phyloP scores from a whole-genome alignment of 2,113 vertebrate species.

The Brevimyrus niger region DNA sequence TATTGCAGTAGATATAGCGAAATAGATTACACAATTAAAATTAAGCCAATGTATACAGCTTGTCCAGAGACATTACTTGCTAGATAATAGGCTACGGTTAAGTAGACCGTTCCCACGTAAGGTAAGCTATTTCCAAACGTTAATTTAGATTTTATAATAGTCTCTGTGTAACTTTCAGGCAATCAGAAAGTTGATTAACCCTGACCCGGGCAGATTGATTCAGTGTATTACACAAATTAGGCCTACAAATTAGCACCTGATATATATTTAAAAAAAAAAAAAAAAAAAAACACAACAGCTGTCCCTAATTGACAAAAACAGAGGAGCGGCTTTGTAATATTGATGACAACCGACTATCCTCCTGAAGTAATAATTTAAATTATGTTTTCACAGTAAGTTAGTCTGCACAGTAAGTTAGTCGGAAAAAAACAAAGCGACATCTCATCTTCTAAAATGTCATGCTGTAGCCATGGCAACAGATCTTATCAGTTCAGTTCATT shows the following conservation, averaged over 20 bases:
- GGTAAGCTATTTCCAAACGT: background rate
- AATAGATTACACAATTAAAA: background rate
- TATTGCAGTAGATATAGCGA: background rate
- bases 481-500: background rate
- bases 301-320: background rate
- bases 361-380: background rate
- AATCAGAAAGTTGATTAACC: constrained; percentile 5
- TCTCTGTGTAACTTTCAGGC: background rate
- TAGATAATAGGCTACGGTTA: background rate
- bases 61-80: background rate
- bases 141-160: background rate
- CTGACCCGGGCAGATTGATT: background rate
- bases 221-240: background rate
- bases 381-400: background rate
- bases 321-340: background rate
- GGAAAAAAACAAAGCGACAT: background rate
- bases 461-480: background rate
- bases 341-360: background rate
- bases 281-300: too few species aligned
- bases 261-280: background rate
- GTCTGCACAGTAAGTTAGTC: background rate
- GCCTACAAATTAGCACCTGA: background rate
- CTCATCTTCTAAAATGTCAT: background rate
- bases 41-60: background rate
- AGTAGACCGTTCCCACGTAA: background rate